Conservation (phyloP, 2,113 vertebrate genomes). For the Pandion haliaetus region DNA sequence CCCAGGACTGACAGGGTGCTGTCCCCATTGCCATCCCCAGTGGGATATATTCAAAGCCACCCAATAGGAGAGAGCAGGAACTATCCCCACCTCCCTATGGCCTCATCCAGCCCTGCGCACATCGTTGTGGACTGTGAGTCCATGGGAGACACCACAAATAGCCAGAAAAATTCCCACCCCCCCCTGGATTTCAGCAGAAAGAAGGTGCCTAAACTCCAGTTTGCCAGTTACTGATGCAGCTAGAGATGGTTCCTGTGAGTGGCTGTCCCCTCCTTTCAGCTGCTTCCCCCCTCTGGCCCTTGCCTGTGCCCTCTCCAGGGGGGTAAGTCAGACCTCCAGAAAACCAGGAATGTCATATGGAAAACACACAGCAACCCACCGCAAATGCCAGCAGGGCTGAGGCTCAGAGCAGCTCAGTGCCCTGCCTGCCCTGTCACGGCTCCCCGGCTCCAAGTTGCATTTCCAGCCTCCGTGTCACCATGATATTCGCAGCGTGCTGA, state of each 20-base stretch:
- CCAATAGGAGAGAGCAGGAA: background rate
- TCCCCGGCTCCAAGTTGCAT: background rate
- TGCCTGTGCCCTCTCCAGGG: background rate
- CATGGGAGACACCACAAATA: background rate
- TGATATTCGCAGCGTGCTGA: constrained; percentile 21
- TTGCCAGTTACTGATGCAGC: background rate
- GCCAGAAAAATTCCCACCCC: background rate
- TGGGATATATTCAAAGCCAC: background rate
- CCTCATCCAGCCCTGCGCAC: background rate
- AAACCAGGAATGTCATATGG: background rate
- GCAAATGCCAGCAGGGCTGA: background rate
- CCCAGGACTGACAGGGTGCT: background rate
- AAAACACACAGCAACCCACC: background rate
- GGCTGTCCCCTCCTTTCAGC: background rate
- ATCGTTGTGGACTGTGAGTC: fast-evolving
- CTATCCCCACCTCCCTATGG: fast-evolving
- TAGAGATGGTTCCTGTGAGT: background rate
- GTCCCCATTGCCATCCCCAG: background rate
- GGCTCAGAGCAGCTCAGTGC: background rate
- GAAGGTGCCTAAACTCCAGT: background rate
- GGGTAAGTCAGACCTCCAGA: background rate
- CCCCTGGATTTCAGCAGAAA: background rate
- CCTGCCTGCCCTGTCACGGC: background rate
- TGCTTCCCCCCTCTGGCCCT: background rate
- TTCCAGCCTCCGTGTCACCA: constrained; percentile 8